These are phyloP conservation scores for Phasianus colchicus DNA, from an alignment of 2,113 vertebrate species.

Conservation along the genomic window DNA sequence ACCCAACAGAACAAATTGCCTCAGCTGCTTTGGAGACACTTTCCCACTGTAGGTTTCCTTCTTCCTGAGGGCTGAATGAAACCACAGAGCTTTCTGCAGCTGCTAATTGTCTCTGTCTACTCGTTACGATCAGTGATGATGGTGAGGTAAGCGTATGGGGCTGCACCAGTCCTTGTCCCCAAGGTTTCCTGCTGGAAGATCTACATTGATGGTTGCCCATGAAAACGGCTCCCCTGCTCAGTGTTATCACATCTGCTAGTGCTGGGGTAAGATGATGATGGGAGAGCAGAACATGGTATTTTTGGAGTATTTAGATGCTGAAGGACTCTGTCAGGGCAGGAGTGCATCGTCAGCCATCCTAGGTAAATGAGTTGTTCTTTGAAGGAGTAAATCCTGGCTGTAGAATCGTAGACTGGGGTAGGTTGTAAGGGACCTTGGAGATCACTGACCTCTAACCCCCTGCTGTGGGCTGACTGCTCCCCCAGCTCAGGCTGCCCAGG, in stretches of 20 bases:
- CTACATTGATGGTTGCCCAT: neutral
- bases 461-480: no score
- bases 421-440: no score
- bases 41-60: neutral
- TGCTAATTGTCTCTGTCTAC: neutral
- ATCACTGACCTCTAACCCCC: no score
- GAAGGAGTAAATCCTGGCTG: no score
- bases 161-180: neutral
- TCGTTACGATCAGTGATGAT: neutral
- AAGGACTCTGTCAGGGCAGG: neutral
- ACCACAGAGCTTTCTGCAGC: neutral
- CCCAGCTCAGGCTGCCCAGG: no score
- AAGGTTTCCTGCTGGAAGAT: neutral
- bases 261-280: neutral
- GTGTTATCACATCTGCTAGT: neutral
- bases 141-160: neutral
- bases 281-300: neutral
- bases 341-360: no score
- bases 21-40: neutral
- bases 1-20: neutral
- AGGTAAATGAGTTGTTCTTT: no score
- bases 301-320: neutral
- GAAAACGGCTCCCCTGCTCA: neutral
- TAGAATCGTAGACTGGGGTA: no score
- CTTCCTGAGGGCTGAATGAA: neutral